Percentiles rank a stretch among this genome's conserved stretches.
phyloP scores from a whole-genome alignment of 2,888 invertebrate species.

The Sturmia bella region DNA sequence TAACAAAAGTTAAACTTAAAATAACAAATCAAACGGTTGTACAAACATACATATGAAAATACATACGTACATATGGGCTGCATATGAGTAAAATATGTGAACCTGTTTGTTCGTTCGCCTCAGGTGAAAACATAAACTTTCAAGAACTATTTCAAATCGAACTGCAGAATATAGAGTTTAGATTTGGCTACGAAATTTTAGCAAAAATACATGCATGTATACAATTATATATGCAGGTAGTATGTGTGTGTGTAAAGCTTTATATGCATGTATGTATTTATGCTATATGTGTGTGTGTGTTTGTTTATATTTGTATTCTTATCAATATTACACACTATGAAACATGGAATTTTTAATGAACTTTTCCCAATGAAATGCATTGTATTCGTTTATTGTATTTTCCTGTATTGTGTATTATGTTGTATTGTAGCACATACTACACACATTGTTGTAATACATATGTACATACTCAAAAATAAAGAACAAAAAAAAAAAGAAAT shows the following conservation, averaged over 20 bases:
- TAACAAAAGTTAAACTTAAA: constrained; percentile 8
- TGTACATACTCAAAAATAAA: not conserved
- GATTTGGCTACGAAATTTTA: constrained; percentile 3
- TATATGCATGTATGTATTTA: not conserved
- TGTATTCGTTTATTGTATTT: constrained; percentile 58
- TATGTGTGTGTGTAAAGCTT: not conserved
- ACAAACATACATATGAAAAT: not conserved
- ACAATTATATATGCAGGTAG: not conserved
- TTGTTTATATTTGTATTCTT: constrained; percentile 49
- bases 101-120: not conserved
- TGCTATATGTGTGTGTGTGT: constrained; percentile 17
- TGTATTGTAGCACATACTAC: constrained; percentile 25
- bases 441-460: constrained; percentile 42
- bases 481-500: not conserved
- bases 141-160: not conserved
- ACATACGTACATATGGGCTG: not conserved
- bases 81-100: not conserved
- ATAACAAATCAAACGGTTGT: not conserved
- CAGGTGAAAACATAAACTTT: constrained; percentile 1
- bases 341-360: constrained; percentile 66
- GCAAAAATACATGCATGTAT: not conserved
- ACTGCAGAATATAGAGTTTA: not conserved
- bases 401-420: constrained; percentile 56
- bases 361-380: constrained; percentile 66
- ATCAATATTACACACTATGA: constrained; percentile 65